These are phyloP conservation scores for Ciconia stormi DNA, from an alignment of 2,113 vertebrate species.

Conservation along the genomic window DNA sequence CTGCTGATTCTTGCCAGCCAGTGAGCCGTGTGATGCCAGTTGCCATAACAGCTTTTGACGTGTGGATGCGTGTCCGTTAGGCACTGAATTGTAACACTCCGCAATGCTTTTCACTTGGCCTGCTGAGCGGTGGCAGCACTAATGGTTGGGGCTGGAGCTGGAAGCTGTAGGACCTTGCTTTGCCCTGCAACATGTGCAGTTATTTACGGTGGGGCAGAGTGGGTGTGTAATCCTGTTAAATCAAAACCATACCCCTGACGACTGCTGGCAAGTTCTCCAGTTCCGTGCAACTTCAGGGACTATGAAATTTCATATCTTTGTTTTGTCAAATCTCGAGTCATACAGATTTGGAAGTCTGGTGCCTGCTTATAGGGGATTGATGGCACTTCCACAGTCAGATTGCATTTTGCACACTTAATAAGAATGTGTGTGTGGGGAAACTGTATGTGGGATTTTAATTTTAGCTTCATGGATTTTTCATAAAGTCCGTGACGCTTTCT, in stretches of 20 bases:
- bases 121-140: not conserved
- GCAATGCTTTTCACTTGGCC: rapidly evolving
- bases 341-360: not conserved
- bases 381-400: not conserved
- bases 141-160: not conserved
- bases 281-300: not conserved
- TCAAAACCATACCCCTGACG: not conserved
- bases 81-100: not conserved
- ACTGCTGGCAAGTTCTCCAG: not conserved
- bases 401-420: not conserved
- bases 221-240: not conserved
- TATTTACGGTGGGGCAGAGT: not conserved
- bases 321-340: not conserved
- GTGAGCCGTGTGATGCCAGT: rapidly evolving
- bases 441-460: not conserved
- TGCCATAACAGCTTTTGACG: not conserved
- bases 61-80: not conserved
- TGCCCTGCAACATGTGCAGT: not conserved
- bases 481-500: not conserved
- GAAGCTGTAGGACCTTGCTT: not conserved
- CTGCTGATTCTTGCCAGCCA: not conserved
- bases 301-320: not conserved
- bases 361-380: not conserved
- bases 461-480: not conserved
- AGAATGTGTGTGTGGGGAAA: not conserved